Evolutionary conservation across 2,888 invertebrate species (phyloP).

Genomic region (Rugalucina vietnamica): DNA sequence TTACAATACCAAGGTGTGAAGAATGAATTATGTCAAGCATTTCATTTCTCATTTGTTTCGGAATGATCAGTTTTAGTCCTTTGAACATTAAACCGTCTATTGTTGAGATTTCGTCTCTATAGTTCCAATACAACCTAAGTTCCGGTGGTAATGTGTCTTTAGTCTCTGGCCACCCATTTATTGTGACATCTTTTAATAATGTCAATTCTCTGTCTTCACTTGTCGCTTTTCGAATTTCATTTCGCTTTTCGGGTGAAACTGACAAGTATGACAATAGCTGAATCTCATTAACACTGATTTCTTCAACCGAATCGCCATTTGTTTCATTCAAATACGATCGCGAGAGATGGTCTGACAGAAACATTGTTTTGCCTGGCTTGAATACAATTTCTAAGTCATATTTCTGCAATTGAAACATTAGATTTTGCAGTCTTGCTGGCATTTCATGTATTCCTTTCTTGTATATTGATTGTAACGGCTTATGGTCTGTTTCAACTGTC

Average conservation of each 20-base stretch:
- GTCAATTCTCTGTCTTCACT: slow-evolving; percentile 1
- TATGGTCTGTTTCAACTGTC: slow-evolving; percentile 38
- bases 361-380: slow-evolving; percentile 28
- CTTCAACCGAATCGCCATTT: background rate
- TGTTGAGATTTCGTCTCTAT: slow-evolving; percentile 20
- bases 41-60: slow-evolving; percentile 26
- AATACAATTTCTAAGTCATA: slow-evolving; percentile 35
- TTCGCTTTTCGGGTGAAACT: slow-evolving; percentile 3
- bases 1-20: slow-evolving; percentile 27
- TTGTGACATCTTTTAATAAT: background rate
- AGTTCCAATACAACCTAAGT: slow-evolving; percentile 24
- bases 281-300: slow-evolving; percentile 14
- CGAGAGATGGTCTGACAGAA: background rate
- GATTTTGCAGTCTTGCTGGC: background rate
- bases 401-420: slow-evolving; percentile 26
- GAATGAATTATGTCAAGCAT: slow-evolving; percentile 40
- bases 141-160: background rate
- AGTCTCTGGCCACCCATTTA: slow-evolving; percentile 27
- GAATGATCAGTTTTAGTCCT: slow-evolving; percentile 34
- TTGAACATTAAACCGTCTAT: slow-evolving; percentile 23
- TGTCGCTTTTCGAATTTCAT: slow-evolving; percentile 27
- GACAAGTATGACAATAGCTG: slow-evolving; percentile 24
- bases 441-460: slow-evolving; percentile 32
- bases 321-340: slow-evolving; percentile 20
- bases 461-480: slow-evolving; percentile 29